These are phyloP conservation scores for Urocyon cinereoargenteus DNA, from an alignment of 2,797 vertebrate species.

Conservation along the genomic window DNA sequence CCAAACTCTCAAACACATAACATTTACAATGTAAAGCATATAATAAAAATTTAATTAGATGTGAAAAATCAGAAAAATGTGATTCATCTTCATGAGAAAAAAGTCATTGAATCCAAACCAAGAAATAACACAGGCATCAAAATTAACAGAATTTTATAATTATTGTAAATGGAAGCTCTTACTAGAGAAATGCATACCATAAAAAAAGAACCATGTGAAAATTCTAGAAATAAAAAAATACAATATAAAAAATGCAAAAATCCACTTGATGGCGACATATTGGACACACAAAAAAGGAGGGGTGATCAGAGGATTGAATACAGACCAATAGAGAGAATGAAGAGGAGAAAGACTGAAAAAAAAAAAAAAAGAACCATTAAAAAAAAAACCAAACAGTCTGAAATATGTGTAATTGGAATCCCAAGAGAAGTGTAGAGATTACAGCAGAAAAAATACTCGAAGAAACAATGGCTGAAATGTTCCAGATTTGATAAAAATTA, in stretches of 20 bases:
- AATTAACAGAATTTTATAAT: conserved; percentile 45
- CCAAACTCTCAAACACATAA: not conserved
- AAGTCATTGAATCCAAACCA: not conserved
- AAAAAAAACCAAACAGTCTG: not conserved
- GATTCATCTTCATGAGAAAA: not conserved
- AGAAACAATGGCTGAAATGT: not conserved
- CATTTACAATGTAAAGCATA: not conserved
- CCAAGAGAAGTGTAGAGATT: not conserved
- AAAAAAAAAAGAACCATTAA: not conserved
- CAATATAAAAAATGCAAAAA: not conserved
- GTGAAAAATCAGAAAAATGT: conserved; percentile 40
- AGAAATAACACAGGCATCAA: not conserved
- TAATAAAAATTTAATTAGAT: not conserved
- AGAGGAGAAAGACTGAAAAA: not conserved
- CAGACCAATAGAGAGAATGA: not conserved
- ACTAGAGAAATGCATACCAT: not conserved
- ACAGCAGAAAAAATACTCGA: not conserved
- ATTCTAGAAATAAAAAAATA: conserved; percentile 49
- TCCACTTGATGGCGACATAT: not conserved
- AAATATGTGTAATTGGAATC: not conserved
- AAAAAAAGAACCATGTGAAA: not conserved
- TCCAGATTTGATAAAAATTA: not conserved
- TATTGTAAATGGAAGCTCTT: not conserved
- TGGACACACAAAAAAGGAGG: not conserved
- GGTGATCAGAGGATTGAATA: not conserved